A percentile compares a stretch with the other conserved stretches of the same genome.
These are phyloP conservation scores for Pheosia gnoma DNA, from an alignment of 2,888 invertebrate species.

Conservation along the genomic window DNA sequence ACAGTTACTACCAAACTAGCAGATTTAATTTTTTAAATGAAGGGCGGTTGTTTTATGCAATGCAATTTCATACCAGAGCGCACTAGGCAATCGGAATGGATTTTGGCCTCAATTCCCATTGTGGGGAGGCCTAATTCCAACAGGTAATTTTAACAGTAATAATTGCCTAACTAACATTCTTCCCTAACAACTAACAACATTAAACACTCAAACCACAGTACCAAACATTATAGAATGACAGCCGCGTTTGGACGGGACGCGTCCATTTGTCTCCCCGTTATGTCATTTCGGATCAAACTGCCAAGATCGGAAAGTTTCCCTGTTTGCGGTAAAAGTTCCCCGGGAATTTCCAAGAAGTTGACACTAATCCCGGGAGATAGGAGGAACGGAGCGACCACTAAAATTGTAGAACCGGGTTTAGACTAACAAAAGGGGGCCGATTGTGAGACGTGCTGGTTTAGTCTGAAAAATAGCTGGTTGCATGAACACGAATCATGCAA, in stretches of 20 bases:
- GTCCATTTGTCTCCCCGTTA: conserved; percentile 34
- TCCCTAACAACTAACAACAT: no score
- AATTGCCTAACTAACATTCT: no score
- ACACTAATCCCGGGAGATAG: conserved; percentile 37
- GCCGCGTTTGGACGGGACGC: conserved; percentile 20
- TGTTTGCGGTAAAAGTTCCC: conserved; percentile 30
- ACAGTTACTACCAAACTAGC: no score
- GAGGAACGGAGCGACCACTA: neutral
- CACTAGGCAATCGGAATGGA: no score
- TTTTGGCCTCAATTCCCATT: no score
- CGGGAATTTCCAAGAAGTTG: conserved; percentile 20
- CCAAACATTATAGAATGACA: conserved; percentile 11
- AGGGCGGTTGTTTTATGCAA: no score
- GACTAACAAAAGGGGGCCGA: conserved; percentile 3
- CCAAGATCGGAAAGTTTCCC: conserved; percentile 27
- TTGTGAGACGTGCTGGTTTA: neutral
- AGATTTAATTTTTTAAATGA: no score
- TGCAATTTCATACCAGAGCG: no score
- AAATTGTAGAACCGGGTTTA: conserved; percentile 32
- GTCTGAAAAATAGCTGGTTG: neutral
- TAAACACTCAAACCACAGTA: no score
- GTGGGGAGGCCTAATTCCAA: no score
- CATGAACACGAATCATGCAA: neutral
- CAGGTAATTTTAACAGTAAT: no score
- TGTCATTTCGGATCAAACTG: conserved; percentile 30